Evolutionary conservation across 2,888 invertebrate genomes (phyloP).

Genomic region (Apodemia zela): DNA sequence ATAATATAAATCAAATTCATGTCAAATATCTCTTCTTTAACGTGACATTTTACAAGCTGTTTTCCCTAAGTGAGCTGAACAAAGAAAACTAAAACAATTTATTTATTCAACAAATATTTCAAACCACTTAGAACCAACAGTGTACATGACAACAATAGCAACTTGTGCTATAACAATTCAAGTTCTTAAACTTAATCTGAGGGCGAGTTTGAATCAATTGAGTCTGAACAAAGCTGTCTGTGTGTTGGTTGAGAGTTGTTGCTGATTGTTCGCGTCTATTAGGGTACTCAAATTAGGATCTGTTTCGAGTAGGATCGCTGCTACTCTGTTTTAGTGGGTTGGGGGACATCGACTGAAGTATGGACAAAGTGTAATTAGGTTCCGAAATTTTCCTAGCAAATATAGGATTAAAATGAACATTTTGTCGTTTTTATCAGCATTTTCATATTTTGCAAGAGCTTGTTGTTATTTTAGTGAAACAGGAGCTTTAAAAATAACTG

Average conservation of each 20-base stretch:
- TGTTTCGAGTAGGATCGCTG: not conserved
- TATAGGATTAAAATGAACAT: not conserved
- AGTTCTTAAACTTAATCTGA: constrained; percentile 2
- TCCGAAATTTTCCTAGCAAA: not conserved
- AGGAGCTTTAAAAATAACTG: too few relatives aligned
- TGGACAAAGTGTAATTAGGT: not conserved
- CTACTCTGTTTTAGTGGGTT: not conserved
- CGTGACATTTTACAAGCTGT: not conserved
- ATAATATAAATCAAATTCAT: too few relatives aligned
- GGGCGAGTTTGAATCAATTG: not conserved
- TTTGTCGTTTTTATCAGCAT: not conserved
- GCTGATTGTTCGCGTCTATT: constrained; percentile 1
- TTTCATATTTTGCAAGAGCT: not conserved
- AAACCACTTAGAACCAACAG: not conserved
- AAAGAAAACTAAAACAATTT: not conserved
- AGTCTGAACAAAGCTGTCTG: not conserved
- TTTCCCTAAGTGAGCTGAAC: not conserved
- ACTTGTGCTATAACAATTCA: not conserved
- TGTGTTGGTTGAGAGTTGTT: constrained; percentile 11
- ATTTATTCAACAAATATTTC: not conserved
- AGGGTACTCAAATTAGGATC: constrained; percentile 1
- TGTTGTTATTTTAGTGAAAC: too few relatives aligned
- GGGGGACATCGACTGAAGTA: not conserved
- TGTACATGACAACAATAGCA: constrained; percentile 1
- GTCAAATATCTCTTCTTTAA: too few relatives aligned